These are phyloP conservation scores for Odocoileus virginianus DNA, from an alignment of 2,113 vertebrate species.

Conservation along the genomic window DNA sequence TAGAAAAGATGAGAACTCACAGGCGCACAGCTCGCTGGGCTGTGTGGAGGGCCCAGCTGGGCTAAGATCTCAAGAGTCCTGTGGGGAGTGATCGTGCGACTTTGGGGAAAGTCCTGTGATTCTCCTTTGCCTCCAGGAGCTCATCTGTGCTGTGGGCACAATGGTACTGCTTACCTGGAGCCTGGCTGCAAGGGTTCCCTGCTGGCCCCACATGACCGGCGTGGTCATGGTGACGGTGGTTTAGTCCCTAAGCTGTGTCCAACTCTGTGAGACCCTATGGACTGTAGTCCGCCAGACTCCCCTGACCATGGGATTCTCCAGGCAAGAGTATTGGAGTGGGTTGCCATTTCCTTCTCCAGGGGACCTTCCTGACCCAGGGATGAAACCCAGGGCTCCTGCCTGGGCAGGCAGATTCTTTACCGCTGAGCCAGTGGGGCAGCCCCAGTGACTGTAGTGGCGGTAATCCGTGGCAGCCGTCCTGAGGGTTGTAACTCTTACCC, in stretches of 20 bases:
- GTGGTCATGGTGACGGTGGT: rapidly evolving
- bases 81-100: neutral
- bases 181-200: neutral
- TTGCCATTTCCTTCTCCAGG: neutral
- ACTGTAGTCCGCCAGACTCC: neutral
- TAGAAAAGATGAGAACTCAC: neutral
- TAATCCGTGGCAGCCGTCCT: neutral
- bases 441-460: rapidly evolving
- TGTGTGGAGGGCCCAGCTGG: neutral
- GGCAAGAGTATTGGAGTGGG: neutral
- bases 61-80: neutral
- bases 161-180: neutral
- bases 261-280: neutral
- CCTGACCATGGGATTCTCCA: neutral
- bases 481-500: neutral
- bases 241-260: neutral
- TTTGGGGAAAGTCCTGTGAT: neutral
- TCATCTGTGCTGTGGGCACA: neutral
- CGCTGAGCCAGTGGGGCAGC: neutral
- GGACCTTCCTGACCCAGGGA: neutral
- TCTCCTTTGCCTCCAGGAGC: neutral
- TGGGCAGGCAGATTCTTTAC: neutral
- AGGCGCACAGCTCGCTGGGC: neutral
- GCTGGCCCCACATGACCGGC: rapidly evolving
- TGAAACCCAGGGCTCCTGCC: neutral